Evolutionary conservation across 2,888 invertebrate species (phyloP).

Genomic region (Oxycera nigricornis): DNA sequence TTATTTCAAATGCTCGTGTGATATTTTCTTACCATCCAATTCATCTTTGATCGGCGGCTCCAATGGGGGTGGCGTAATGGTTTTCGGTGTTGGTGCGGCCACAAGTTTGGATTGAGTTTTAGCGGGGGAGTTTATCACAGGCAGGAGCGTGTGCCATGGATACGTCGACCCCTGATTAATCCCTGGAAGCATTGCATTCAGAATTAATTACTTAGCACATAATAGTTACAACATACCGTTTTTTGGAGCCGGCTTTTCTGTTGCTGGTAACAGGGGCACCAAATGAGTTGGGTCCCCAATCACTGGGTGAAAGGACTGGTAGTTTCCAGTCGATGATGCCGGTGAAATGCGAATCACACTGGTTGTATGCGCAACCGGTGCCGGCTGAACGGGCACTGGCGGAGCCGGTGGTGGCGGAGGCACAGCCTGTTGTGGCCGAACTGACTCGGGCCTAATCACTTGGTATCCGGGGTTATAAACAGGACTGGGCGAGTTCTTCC

Average conservation of each 20-base stretch:
- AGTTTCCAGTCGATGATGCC: slow-evolving; percentile 62
- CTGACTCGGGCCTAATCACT: slow-evolving; percentile 56
- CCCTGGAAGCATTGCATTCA: no score
- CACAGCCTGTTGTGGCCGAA: slow-evolving; percentile 54
- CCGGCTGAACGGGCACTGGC: slow-evolving; percentile 56
- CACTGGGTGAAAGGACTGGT: slow-evolving; percentile 68
- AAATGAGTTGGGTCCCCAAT: slow-evolving; percentile 84
- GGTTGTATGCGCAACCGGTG: slow-evolving; percentile 68
- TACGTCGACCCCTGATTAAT: slow-evolving; percentile 61
- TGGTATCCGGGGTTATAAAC: slow-evolving; percentile 58
- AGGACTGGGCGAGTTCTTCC: slow-evolving; percentile 60
- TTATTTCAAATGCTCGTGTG: no score
- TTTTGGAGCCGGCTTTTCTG: slow-evolving; percentile 63
- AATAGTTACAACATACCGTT: no score
- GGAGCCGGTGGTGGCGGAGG: slow-evolving; percentile 52
- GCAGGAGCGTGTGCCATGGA: slow-evolving; percentile 61
- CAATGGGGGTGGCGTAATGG: slow-evolving; percentile 56
- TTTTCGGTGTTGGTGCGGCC: slow-evolving; percentile 50
- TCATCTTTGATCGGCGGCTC: slow-evolving; percentile 53
- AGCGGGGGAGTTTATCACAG: slow-evolving; percentile 55
- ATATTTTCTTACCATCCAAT: slow-evolving; percentile 51
- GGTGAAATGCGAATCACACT: slow-evolving; percentile 88
- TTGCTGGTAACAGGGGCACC: slow-evolving; percentile 73
- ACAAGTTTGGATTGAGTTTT: slow-evolving; percentile 53
- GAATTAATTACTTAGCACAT: slow-evolving; percentile 18